These are phyloP conservation scores for Leucophenga varia DNA, from an alignment of 1,140 invertebrate species.

Conservation along the genomic window DNA sequence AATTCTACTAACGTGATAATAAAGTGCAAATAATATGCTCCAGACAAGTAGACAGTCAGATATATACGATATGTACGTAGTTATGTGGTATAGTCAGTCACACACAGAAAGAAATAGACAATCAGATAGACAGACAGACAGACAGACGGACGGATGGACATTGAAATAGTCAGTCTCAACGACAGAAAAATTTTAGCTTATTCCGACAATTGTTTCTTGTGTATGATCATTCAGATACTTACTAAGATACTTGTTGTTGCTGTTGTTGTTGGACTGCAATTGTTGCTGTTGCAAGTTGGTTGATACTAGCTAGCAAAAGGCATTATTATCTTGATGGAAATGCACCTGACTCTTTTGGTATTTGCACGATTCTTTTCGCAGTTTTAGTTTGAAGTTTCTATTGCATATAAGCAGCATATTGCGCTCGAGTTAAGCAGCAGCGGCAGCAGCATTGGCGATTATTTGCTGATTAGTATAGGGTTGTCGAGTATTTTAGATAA, in stretches of 20 bases:
- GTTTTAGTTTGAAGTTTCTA: no score
- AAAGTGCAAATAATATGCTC: conserved; percentile 56
- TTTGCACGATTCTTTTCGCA: conserved; percentile 23
- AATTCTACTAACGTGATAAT: conserved; percentile 56
- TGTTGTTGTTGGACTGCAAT: conserved; percentile 25
- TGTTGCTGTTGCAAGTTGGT: conserved; percentile 32
- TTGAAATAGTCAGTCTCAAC: conserved; percentile 1
- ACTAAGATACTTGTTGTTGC: conserved; percentile 19
- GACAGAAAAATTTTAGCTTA: not conserved
- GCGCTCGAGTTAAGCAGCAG: no score
- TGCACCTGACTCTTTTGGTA: conserved; percentile 55
- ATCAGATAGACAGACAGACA: not conserved
- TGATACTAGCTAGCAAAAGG: conserved; percentile 15
- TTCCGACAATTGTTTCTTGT: conserved; percentile 2
- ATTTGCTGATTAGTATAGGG: no score
- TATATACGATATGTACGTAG: not conserved
- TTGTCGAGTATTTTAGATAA: no score
- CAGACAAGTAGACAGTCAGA: conserved; percentile 16
- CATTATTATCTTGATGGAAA: conserved; percentile 55
- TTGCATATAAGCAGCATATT: not conserved
- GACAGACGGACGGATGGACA: not conserved
- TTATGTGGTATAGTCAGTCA: conserved; percentile 1
- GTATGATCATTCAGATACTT: conserved; percentile 12
- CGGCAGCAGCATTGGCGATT: no score
- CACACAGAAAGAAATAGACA: not conserved